Base-by-base conservation (phyloP, 2,888 invertebrate species). In the Venusia cambrica region DNA sequence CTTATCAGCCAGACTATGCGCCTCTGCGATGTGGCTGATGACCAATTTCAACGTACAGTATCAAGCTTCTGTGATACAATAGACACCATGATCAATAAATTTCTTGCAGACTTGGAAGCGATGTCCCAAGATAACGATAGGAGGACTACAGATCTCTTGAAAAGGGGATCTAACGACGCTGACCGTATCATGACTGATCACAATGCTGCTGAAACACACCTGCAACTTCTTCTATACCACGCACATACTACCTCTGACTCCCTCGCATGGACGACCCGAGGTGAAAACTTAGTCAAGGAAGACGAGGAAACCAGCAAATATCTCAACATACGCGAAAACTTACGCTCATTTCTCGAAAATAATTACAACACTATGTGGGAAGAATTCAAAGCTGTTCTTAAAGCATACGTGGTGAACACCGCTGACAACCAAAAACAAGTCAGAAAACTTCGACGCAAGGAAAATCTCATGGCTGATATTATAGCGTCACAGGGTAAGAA, bases 21-120 rank as follows among this genome's bases (percentile, higher is more conserved):
- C 30, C 89, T 92, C 46, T 78, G 91, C 46, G 80, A 91, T 28
- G 68, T 88, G 38, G 89, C 92, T 1, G 91, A 92, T 62, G 79
- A 89, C 10, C 91, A 93, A 57, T 92, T 92, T 51, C 83, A 88
- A 38, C 85, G 90, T 43, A 89, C 91, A 28, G 89, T 92, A 46
- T 84, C 91, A 28, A 88, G 89, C 18, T 92, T 92, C 63, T 88
- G 91, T 31, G 85, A 88, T 33, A 89, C 89, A 10, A 87, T 93
- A 24, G 90, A 92, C 45, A 79, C 80, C 33, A 88, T 91, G 65
- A 89, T 92, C 30, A 89, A 69, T 30, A 84, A 81, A 45, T 85
- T 85, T 51, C 51, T 79, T 9, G 19, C 40, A 1, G 78, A 84
- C 19, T 58, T 85, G 17, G 78, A 85, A 18, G 52, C 54, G 1